Base-by-base conservation (phyloP, 64 coral and sea anemone genomes). In the Cladopsammia gracilis region DNA sequence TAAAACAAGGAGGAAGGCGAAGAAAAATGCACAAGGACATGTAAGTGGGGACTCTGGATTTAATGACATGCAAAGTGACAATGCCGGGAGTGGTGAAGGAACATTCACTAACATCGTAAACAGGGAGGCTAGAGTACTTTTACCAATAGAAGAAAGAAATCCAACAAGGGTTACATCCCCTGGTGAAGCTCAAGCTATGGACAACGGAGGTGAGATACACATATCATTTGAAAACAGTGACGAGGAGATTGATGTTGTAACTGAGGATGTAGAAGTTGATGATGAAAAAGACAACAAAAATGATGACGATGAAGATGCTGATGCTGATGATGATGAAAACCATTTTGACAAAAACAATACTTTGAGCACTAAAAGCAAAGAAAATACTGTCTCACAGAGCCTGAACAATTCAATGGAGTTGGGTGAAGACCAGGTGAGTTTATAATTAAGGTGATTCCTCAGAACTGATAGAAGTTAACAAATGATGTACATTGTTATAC, bases 191-290 rank as follows among this genome's bases (percentile, higher is more conserved):
- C 34, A 24, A 62, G n/a, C 65, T 73, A 16, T 25, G 25, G 65
- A 84, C 18, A 15, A 6, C 2, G 78, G 50, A n/a, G 68, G 83
- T 50, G 78, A 81, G 54, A 8, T 57, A 25, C 65, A 58, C 24
- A 26, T 45, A 8, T 87, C 54, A 45, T 87, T 70, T 89, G 75
- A 51, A 61, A 53, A 89, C n/a, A 65, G 74, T 26, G 88, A 89
- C 6, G 51, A 62, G 13, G 51, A 67, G 54, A 51, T 75, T 58
- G 73, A 89, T 78, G 60, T 66, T 52, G 59, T 49, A 13, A 78
- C 24, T 61, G 44, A 77, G 18, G 57, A 60, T 26, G 73, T 8
- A 64, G 25, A 61, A 11, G 18, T 45, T 25, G 25, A 75, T 18
- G 19, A 48, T 75, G 70, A 9, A 9, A 69, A 64, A 5, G 14